Conservation (phyloP, 2,113 vertebrate species). For the Corythoichthys intestinalis region DNA sequence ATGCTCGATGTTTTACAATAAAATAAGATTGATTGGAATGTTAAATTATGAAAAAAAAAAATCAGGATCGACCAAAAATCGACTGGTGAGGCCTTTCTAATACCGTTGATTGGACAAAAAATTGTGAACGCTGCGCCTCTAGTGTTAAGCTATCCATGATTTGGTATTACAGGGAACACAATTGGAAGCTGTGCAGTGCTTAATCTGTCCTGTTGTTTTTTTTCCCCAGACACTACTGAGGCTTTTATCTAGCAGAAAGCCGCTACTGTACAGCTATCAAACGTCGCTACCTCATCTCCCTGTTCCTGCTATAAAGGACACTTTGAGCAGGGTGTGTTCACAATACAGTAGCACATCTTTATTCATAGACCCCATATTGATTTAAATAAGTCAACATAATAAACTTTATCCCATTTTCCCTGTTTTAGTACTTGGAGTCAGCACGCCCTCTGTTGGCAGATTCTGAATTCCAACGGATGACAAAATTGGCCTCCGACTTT, state of each 20-base stretch:
- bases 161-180: neutral
- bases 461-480: conserved; percentile 66
- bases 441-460: conserved; percentile 73
- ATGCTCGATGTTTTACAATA: no score
- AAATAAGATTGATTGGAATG: no score
- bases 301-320: conserved; percentile 78
- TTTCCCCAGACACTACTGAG: conserved; percentile 73
- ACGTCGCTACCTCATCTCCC: conserved; percentile 81
- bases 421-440: conserved; percentile 78
- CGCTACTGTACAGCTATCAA: conserved; percentile 85
- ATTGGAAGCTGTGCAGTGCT: neutral
- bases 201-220: neutral
- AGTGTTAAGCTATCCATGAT: neutral
- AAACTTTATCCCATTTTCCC: neutral
- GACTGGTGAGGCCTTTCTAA: no score
- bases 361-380: neutral
- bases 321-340: conserved; percentile 74
- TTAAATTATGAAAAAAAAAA: no score
- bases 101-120: no score
- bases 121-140: no score
- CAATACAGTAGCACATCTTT: neutral
- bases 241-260: conserved; percentile 80
- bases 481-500: conserved; percentile 71
- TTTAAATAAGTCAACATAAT: neutral
- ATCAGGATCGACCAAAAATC: no score